Evolutionary conservation across 2,888 invertebrate species (phyloP), one percentile per base, ranked within the genome.

Genomic region (Drosophila austrosaltans): DNA sequence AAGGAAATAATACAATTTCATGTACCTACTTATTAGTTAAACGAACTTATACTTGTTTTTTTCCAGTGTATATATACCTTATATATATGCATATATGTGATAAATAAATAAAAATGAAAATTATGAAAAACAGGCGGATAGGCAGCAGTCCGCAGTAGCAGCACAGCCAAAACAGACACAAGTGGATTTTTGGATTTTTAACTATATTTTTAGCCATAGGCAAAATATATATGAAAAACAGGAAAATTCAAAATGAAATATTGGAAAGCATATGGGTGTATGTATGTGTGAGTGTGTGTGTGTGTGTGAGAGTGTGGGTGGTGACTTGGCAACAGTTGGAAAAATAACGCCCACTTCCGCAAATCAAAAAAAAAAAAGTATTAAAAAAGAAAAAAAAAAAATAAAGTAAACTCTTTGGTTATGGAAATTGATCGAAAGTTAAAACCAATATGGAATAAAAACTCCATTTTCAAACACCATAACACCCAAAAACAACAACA

Each of bases 61-160:
- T 22, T 48, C 48, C 48, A 48, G 48, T 48, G 48, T 12, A 20
- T 57, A 40, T 77, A 62, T 63, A 53, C 53, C 61, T 63, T 44
- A 53, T 40, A 32, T 30, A 48, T 30, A 57, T 58, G 36, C 54
- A 64, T 48, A 77, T 69, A 73, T 48, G 48, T 12, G 71, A 79
- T 79, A 82, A 85, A 82, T 87, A 82, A 87, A 82, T 79, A 82
- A 81, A 83, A 83, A 65, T 25, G 71, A 75, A 75, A 75, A 83
- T 83, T 83, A 83, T 83, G 83, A 83, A 88, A 83, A 83, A 73
- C 85, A 82, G 85, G 73, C 82, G 80, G 48, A 82, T 59, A 54
- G 68, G 61, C 67, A 63, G 67, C 74, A 66, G 57, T 40, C 44
- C 57, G 36, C 60, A 61, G 72, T 16, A 16, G 58, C 67, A 59